Conservation (phyloP, 2,113 vertebrate genomes). For the Grus americana region DNA sequence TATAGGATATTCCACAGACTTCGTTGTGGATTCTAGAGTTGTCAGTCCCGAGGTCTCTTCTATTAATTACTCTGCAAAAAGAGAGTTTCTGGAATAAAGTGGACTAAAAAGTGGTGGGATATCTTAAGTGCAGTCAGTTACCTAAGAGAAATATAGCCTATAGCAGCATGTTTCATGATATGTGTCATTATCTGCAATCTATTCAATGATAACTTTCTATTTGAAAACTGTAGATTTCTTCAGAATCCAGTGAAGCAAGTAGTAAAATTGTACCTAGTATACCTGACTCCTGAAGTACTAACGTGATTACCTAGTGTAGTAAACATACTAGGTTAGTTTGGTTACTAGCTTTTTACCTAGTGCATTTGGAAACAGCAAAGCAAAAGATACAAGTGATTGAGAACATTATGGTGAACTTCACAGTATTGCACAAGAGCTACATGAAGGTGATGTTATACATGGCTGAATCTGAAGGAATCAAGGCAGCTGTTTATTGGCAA, state of each 20-base stretch:
- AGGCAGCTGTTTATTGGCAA: not conserved
- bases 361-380: not conserved
- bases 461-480: not conserved
- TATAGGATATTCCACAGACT: not conserved
- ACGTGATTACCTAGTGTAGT: not conserved
- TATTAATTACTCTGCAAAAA: not conserved
- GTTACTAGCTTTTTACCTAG: not conserved
- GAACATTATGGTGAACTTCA: not conserved
- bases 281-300: not conserved
- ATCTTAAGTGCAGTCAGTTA: not conserved
- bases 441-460: accelerated
- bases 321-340: not conserved
- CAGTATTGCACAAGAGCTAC: not conserved
- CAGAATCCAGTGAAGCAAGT: not conserved
- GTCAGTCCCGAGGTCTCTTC: not conserved
- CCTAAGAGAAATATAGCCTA: not conserved
- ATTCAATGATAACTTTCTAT: not conserved
- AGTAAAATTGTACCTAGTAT: not conserved
- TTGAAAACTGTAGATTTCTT: not conserved
- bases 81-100: not conserved
- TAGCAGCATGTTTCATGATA: not conserved
- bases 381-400: not conserved
- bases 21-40: not conserved
- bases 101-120: not conserved
- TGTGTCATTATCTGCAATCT: not conserved